phyloP scores from a whole-genome alignment of 2,888 invertebrate genomes.

The Mystacides longicornis region DNA sequence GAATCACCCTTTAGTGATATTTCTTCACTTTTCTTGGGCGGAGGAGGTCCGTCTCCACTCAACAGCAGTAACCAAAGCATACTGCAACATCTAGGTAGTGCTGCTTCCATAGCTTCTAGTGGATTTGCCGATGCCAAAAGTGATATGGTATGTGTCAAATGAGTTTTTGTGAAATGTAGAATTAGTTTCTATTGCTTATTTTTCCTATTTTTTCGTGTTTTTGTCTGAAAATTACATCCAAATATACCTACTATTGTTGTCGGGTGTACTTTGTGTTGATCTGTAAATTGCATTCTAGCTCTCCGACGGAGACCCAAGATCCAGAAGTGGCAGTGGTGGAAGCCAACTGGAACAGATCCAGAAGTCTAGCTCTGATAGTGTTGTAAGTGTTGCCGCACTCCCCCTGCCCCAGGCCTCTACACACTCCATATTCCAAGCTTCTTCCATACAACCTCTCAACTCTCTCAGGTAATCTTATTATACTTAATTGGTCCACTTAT shows the following conservation, averaged over 20 bases:
- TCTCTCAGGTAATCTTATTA: background rate
- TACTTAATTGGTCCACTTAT: background rate
- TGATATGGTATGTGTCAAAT: slow-evolving; percentile 30
- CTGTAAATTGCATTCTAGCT: slow-evolving; percentile 29
- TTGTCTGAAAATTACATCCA: no score
- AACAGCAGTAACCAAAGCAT: slow-evolving; percentile 10
- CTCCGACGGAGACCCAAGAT: slow-evolving; percentile 31
- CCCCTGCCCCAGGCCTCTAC: slow-evolving; percentile 30
- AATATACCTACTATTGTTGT: no score
- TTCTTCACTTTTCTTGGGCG: slow-evolving; percentile 63
- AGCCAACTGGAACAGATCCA: slow-evolving; percentile 26
- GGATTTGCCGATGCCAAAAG: slow-evolving; percentile 29
- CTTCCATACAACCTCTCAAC: slow-evolving; percentile 14
- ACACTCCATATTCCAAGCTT: slow-evolving; percentile 29
- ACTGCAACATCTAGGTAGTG: slow-evolving; percentile 21
- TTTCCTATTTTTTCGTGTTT: no score
- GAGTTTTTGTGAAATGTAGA: background rate
- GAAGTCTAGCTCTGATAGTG: slow-evolving; percentile 37
- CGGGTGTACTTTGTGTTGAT: no score
- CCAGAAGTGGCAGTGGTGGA: slow-evolving; percentile 32
- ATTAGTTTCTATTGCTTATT: no score
- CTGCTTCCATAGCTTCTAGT: slow-evolving; percentile 26
- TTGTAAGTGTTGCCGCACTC: slow-evolving; percentile 29
- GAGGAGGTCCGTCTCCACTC: slow-evolving; percentile 23
- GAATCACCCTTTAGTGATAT: slow-evolving; percentile 66